Evolutionary conservation across 2,888 invertebrate genomes (phyloP).

Genomic region (Ganaspis brasiliensis): DNA sequence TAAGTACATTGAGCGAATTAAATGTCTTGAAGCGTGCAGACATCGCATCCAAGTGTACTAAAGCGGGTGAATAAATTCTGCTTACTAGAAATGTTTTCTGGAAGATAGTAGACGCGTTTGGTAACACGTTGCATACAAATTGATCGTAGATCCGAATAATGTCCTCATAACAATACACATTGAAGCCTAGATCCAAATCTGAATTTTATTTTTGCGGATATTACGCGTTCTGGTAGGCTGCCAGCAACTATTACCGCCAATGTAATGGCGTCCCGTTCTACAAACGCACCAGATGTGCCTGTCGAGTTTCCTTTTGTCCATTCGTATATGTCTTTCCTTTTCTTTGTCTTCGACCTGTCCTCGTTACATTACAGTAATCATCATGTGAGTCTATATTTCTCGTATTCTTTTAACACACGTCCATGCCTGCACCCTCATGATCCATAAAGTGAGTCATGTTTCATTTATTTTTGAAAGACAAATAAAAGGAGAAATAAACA

Average conservation of each 20-base stretch:
- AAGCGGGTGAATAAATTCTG: constrained; percentile 34
- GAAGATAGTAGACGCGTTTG: constrained; percentile 5
- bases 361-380: constrained; percentile 50
- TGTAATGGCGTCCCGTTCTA: constrained; percentile 61
- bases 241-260: constrained; percentile 65
- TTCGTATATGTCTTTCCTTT: constrained; percentile 43
- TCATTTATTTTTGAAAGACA: too few relatives aligned
- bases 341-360: constrained; percentile 51
- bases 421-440: too few relatives aligned
- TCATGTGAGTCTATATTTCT: constrained; percentile 47
- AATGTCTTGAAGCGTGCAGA: constrained; percentile 19
- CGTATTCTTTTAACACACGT: neutral
- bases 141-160: constrained; percentile 32
- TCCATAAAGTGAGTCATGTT: too few relatives aligned
- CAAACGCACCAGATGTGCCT: constrained; percentile 61
- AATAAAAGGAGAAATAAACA: too few relatives aligned
- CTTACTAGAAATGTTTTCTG: neutral
- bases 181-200: constrained; percentile 56
- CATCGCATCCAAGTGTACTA: constrained; percentile 12
- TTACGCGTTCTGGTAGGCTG: constrained; percentile 60
- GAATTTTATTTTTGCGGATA: constrained; percentile 64
- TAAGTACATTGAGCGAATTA: constrained; percentile 26
- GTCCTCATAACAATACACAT: constrained; percentile 34
- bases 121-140: constrained; percentile 33
- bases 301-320: constrained; percentile 37